Evolutionary conservation across 2,797 vertebrate genomes (phyloP).

Genomic region (Hapalemur alaotrensis): DNA sequence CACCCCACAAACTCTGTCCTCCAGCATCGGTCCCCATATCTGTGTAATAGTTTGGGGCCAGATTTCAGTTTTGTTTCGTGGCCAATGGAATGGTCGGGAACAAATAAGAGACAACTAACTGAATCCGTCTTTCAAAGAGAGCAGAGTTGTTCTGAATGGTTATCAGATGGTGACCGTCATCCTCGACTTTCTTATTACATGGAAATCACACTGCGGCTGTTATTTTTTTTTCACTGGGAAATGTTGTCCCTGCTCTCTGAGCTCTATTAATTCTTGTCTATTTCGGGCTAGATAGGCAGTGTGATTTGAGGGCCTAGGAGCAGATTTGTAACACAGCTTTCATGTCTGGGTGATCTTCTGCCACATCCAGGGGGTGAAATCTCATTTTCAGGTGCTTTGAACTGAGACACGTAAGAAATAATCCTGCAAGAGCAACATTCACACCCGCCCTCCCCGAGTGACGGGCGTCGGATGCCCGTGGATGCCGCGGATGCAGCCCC

Average conservation of each 20-base stretch:
- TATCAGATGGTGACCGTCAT: background rate
- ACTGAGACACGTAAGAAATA: constrained; percentile 42
- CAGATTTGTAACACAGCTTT: constrained; percentile 64
- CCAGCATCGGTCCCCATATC: background rate
- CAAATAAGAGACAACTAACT: background rate
- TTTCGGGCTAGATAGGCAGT: constrained; percentile 39
- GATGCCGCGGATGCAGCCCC: constrained; percentile 10
- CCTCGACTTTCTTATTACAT: background rate
- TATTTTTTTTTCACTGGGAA: background rate
- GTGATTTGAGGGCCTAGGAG: constrained; percentile 64
- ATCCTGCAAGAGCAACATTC: constrained; percentile 56
- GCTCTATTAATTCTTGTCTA: constrained; percentile 52
- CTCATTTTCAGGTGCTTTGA: constrained; percentile 78
- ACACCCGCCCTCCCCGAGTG: background rate
- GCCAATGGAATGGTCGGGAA: constrained; percentile 22
- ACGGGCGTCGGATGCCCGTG: background rate
- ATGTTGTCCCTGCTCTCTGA: background rate
- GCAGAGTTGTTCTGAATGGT: background rate
- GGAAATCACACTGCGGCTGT: background rate
- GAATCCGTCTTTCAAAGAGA: constrained; percentile 4
- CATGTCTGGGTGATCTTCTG: constrained; percentile 67
- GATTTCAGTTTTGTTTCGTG: background rate
- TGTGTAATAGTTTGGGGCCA: background rate
- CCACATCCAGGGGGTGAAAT: background rate
- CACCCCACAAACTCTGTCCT: background rate